Evolutionary conservation across 1,140 invertebrate species (phyloP), one percentile per base, ranked within the genome.

Genomic region (Dolichoris vasculosae): DNA sequence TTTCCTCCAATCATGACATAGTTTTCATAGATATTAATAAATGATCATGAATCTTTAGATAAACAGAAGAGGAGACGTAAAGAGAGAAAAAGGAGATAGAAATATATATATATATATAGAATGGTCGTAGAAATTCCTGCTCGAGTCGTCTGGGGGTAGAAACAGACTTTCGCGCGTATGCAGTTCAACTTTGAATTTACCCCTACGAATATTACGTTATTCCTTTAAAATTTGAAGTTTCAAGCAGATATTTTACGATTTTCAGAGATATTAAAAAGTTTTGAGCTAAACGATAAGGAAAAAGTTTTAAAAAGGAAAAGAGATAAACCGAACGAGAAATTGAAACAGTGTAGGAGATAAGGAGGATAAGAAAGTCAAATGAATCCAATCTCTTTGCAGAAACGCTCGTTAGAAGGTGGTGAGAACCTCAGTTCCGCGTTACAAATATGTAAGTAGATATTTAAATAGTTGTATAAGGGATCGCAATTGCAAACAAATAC

Each of bases 231-330:
- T 80, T 30, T 23, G 13, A 63, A 78, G 32, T 78, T 78, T 63
- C 30, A 78, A 30, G n/a, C 15, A 13, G 35, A 78, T 78, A 30
- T 51, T 11, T 48, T 51, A 35, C 43, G 32, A 73, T 71, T 30
- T 23, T 51, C 59, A 26, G 38, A 32, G 55, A 83, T 83, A 76
- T 83, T 83, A 76, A 76, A 76, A 76, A 83, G 82, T 83, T 83
- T 63, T 46, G 46, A 26, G 38, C 11, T 23, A 20, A 7, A 0
- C 38, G 69, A 73, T n/a, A 43, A 23, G 69, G 17, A n/a, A 43
- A 43, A 73, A 43, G 40, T 73, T 73, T 69, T 38, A 69, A 69
- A n/a, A 69, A 69, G 13, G 20, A 15, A 38, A 38, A 20, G 67
- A 69, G 32, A 67, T 35, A 38, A 7, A 69, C 4, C 7, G 20